These are phyloP conservation scores for Acanthis flammea DNA, from an alignment of 2,797 vertebrate species.

Conservation along the genomic window DNA sequence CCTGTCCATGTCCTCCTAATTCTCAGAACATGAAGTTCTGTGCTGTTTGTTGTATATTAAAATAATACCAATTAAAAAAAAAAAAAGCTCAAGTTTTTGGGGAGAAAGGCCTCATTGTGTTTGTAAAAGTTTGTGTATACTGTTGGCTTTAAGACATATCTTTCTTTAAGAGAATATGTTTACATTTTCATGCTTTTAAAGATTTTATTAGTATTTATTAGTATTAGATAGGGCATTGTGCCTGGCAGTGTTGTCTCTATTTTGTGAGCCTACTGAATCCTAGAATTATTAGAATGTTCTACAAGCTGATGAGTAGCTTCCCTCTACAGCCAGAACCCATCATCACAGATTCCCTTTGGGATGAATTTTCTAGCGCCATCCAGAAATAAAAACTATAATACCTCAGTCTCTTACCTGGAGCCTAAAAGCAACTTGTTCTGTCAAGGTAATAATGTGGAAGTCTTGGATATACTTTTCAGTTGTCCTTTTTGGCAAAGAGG, in stretches of 20 bases:
- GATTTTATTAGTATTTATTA: neutral
- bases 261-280: neutral
- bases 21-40: neutral
- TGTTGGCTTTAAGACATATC: neutral
- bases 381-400: neutral
- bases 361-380: neutral
- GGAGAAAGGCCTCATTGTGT: neutral
- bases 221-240: neutral
- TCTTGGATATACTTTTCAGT: neutral
- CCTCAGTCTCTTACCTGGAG: neutral
- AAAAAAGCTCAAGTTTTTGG: neutral
- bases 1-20: neutral
- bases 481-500: neutral
- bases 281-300: neutral
- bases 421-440: neutral
- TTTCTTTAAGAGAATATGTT: neutral
- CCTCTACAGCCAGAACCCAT: neutral
- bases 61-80: neutral
- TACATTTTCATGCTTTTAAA: neutral
- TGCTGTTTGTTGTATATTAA: neutral
- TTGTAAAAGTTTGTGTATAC: neutral
- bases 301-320: neutral
- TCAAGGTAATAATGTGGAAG: neutral
- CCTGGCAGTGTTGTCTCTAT: neutral
- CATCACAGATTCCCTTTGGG: neutral